Conservation (phyloP, 2,888 invertebrate genomes). For the Drosophila peninsularis region DNA sequence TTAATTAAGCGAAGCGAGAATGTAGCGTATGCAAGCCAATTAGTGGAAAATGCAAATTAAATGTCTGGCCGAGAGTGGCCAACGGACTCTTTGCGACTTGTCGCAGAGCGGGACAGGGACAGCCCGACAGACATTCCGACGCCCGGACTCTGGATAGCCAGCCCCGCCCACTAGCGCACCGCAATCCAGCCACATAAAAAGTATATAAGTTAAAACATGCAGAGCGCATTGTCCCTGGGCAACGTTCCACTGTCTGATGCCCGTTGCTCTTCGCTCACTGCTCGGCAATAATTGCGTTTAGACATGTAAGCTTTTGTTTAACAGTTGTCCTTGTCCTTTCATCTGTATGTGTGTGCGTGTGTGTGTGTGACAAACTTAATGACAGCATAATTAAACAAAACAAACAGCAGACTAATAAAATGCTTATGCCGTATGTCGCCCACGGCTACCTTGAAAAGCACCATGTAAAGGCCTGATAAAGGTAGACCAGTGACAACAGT, state of each 20-base stretch:
- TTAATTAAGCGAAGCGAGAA: slow-evolving; percentile 74
- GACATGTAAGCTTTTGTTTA: slow-evolving; percentile 74
- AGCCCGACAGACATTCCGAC: slow-evolving; percentile 1
- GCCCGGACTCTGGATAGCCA: neutral
- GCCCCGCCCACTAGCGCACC: neutral
- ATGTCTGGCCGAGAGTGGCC: slow-evolving; percentile 66
- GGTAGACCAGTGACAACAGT: slow-evolving; percentile 53
- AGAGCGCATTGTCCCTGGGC: slow-evolving; percentile 21
- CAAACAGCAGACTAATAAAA: slow-evolving; percentile 77
- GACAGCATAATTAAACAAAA: slow-evolving; percentile 78
- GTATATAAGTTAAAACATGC: slow-evolving; percentile 6
- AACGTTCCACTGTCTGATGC: slow-evolving; percentile 26
- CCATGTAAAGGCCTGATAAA: slow-evolving; percentile 52
- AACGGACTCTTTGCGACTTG: slow-evolving; percentile 28
- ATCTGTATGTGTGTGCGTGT: slow-evolving; percentile 22
- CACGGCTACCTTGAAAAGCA: slow-evolving; percentile 44
- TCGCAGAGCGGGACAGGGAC: slow-evolving; percentile 22
- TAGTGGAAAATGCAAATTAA: slow-evolving; percentile 79
- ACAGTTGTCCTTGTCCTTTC: slow-evolving; percentile 33
- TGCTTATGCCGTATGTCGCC: slow-evolving; percentile 56
- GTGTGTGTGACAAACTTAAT: slow-evolving; percentile 66
- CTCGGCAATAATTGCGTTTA: slow-evolving; percentile 71
- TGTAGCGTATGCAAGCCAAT: slow-evolving; percentile 73
- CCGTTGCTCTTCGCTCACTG: slow-evolving; percentile 45
- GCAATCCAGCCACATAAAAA: slow-evolving; percentile 33